These are phyloP conservation scores for Bombus difficillimus DNA, from an alignment of 1,140 invertebrate genomes.

Conservation along the genomic window DNA sequence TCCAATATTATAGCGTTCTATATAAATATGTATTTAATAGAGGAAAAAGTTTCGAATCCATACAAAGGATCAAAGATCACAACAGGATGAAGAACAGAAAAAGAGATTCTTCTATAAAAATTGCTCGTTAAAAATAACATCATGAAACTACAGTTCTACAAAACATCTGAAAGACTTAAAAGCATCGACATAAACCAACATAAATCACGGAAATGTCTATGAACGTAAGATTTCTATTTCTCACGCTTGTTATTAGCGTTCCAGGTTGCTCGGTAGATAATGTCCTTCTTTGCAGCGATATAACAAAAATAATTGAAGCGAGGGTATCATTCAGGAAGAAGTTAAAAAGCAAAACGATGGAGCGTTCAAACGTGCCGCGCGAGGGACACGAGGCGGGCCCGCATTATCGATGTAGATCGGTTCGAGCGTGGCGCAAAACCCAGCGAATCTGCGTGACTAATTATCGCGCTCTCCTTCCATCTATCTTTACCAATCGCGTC, in stretches of 20 bases:
- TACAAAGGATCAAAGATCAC: no score
- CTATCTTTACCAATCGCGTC: slow-evolving; percentile 37
- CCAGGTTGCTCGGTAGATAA: neutral
- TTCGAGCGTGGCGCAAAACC: neutral
- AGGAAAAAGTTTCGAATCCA: no score
- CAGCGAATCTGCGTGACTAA: slow-evolving; percentile 54
- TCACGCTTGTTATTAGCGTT: neutral
- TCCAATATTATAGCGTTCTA: no score
- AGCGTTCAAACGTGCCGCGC: neutral
- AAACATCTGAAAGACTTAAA: no score
- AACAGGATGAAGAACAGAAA: no score
- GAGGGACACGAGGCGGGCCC: neutral
- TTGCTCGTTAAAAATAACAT: no score
- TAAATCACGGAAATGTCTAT: neutral
- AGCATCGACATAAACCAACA: neutral
- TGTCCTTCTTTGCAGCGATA: neutral
- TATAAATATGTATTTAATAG: no score
- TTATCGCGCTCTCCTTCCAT: slow-evolving; percentile 51
- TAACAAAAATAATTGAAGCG: neutral
- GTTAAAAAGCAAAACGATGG: neutral
- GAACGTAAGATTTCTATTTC: neutral
- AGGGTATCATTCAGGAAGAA: neutral
- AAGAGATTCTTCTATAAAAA: no score
- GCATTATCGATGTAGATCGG: slow-evolving; percentile 44
- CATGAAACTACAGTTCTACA: no score